Percentiles rank a stretch among this genome's conserved stretches.
Conservation (phyloP, 2,113 vertebrate species). For the Pleuronectes platessa region DNA sequence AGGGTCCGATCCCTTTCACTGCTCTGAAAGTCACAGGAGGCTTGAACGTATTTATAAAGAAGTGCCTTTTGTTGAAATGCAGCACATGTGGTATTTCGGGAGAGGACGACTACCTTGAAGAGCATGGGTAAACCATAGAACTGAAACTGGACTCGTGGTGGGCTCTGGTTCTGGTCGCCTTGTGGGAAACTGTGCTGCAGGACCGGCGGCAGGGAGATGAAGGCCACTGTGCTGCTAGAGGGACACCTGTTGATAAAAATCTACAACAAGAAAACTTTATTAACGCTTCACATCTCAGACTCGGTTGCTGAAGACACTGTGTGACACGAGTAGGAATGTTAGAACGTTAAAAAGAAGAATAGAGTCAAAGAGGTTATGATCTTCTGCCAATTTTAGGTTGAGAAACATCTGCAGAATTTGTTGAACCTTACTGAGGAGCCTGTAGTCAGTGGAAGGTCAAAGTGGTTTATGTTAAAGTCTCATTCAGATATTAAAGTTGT, state of each 20-base stretch:
- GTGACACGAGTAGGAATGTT: neutral
- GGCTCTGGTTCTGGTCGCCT: constrained; percentile 3
- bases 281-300: neutral
- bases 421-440: too few relatives aligned
- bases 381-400: too few relatives aligned
- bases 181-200: constrained; percentile 78
- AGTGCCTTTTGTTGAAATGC: neutral
- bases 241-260: constrained; percentile 81
- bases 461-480: too few relatives aligned
- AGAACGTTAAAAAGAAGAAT: too few relatives aligned
- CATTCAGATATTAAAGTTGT: too few relatives aligned
- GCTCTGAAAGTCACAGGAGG: constrained; percentile 74
- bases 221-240: constrained; percentile 79
- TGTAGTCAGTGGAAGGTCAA: too few relatives aligned
- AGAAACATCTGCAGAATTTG: too few relatives aligned
- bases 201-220: constrained; percentile 85
- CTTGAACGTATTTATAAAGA: neutral
- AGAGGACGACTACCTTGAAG: constrained; percentile 81
- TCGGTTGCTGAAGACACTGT: neutral
- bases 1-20: constrained; percentile 58
- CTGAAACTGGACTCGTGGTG: constrained; percentile 87
- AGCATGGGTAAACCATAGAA: constrained; percentile 86
- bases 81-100: neutral
- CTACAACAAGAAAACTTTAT: constrained; percentile 66
- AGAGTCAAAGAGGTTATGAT: too few relatives aligned